Evolutionary conservation across 30 jellyfish, hydroid and myxozoan genomes (phyloP).

Genomic region (Aurelia sp.): DNA sequence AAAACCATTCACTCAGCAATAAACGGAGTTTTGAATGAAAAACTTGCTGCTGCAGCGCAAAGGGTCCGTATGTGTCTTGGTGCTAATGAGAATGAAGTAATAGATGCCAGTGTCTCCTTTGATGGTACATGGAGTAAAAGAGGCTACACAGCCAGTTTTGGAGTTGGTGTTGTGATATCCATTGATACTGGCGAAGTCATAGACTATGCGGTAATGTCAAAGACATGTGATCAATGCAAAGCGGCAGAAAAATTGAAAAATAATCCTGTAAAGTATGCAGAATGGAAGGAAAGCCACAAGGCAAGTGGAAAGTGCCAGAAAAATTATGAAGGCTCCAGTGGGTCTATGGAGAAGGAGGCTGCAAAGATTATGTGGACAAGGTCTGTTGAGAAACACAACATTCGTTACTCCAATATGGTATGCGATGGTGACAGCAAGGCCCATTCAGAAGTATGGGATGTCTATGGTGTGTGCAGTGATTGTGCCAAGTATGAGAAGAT

Average conservation of each 20-base stretch:
- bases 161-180: background rate
- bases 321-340: slow-evolving; percentile 19
- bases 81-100: background rate
- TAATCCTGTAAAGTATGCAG: background rate
- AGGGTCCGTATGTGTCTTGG: background rate
- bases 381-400: background rate
- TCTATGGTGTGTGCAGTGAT: too few species aligned
- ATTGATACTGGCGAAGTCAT: slow-evolving; percentile 13
- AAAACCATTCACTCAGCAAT: background rate
- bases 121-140: slow-evolving; percentile 26
- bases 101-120: background rate
- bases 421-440: too few species aligned
- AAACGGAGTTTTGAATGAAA: background rate
- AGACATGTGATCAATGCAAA: slow-evolving; percentile 7
- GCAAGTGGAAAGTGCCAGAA: background rate
- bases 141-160: slow-evolving; percentile 11
- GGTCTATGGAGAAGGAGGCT: slow-evolving; percentile 14
- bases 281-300: background rate
- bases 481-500: too few species aligned
- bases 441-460: too few species aligned
- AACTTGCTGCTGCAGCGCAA: background rate
- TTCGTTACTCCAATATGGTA: background rate
- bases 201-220: slow-evolving; percentile 14
- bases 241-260: background rate
- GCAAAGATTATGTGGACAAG: slow-evolving; percentile 8